Evolutionary conservation across 1,140 invertebrate genomes (phyloP).

Genomic region (Diorhabda elongata): DNA sequence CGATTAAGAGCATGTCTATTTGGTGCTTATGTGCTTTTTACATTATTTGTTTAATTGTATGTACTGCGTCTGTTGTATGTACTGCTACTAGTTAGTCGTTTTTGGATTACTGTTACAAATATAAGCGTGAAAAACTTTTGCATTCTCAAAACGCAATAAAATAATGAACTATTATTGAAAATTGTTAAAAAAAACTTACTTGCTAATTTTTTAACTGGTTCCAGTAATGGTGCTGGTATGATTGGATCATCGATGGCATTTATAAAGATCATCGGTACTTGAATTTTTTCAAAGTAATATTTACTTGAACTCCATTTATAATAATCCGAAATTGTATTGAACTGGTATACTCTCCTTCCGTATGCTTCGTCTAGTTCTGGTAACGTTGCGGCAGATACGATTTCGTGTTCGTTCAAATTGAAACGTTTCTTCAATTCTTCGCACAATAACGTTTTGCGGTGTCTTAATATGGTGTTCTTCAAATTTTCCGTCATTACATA

Average conservation of each 20-base stretch:
- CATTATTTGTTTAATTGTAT: no score
- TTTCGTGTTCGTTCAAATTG: conserved; percentile 70
- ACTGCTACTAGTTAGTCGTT: no score
- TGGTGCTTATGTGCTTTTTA: no score
- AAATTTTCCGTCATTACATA: conserved; percentile 91
- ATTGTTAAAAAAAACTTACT: conserved; percentile 53
- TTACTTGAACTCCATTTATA: conserved; percentile 79
- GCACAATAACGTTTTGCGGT: conserved; percentile 70
- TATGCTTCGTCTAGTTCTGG: conserved; percentile 86
- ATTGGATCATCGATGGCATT: conserved; percentile 87
- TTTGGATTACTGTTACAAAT: no score
- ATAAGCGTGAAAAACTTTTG: no score
- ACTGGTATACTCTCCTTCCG: conserved; percentile 75
- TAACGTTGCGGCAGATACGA: conserved; percentile 79
- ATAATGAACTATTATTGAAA: no score
- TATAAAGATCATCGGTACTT: conserved; percentile 82
- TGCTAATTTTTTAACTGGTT: conserved; percentile 68
- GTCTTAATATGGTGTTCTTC: conserved; percentile 75
- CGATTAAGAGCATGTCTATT: no score
- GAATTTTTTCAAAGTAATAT: conserved; percentile 71
- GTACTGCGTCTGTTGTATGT: no score
- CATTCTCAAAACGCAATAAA: no score
- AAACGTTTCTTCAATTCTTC: conserved; percentile 68
- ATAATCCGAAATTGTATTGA: conserved; percentile 68
- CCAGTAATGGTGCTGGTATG: conserved; percentile 69